Conservation (phyloP, 2,888 invertebrate genomes). For the Clivina fossor region DNA sequence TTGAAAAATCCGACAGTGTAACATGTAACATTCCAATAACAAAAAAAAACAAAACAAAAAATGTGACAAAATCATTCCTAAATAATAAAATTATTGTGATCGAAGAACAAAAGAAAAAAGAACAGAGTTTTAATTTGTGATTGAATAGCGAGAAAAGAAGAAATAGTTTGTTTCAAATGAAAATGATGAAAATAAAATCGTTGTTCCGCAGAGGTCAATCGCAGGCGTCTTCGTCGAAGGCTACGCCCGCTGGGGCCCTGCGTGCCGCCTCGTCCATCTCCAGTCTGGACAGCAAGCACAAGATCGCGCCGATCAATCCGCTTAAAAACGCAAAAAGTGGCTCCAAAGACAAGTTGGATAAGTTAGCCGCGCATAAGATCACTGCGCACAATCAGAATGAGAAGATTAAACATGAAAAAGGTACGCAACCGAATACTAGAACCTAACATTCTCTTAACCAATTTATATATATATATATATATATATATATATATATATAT, state of each 20-base stretch:
- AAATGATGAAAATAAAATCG: slow-evolving; percentile 90
- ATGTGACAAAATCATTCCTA: no score
- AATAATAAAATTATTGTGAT: no score
- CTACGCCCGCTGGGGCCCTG: slow-evolving; percentile 49
- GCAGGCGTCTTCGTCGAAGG: slow-evolving; percentile 50
- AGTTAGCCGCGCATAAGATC: slow-evolving; percentile 37
- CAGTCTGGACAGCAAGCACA: slow-evolving; percentile 65
- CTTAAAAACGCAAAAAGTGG: slow-evolving; percentile 52
- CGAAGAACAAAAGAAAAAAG: no score
- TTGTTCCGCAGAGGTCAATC: slow-evolving; percentile 86
- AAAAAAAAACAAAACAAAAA: no score
- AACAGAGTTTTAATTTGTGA: no score
- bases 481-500: no score
- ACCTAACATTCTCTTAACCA: neutral
- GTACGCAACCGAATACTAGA: slow-evolving; percentile 35
- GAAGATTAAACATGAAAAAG: slow-evolving; percentile 42
- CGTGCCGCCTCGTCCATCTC: slow-evolving; percentile 67
- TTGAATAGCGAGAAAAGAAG: no score
- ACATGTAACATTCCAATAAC: no score
- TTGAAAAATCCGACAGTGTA: no score
- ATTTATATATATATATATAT: slow-evolving; percentile 1
- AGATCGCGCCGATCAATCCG: slow-evolving; percentile 38
- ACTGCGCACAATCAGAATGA: slow-evolving; percentile 45
- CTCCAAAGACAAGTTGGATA: slow-evolving; percentile 49
- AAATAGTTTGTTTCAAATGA: no score